phyloP scores from a whole-genome alignment of 2,113 vertebrate genomes.

The Saccopteryx bilineata region DNA sequence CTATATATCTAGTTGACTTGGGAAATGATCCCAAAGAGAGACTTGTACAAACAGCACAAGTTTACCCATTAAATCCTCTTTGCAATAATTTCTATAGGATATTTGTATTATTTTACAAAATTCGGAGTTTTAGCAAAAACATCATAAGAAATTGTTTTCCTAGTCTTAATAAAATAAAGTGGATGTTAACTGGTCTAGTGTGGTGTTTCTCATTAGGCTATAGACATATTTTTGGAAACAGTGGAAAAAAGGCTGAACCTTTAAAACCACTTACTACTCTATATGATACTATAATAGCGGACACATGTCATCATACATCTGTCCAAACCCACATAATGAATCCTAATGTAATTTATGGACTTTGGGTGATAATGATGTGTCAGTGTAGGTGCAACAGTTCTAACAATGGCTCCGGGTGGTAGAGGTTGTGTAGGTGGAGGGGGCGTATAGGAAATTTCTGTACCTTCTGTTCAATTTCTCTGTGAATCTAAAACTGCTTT shows the following conservation, averaged over 20 bases:
- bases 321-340: not conserved
- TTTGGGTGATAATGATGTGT: not conserved
- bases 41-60: not conserved
- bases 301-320: not conserved
- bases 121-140: slow-evolving; percentile 60
- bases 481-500: slow-evolving; percentile 41
- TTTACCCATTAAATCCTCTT: slow-evolving; percentile 26
- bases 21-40: slow-evolving; percentile 50
- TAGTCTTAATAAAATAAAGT: slow-evolving; percentile 40
- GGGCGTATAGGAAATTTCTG: not conserved
- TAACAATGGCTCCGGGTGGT: not conserved
- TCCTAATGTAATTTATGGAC: not conserved
- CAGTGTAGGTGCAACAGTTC: not conserved
- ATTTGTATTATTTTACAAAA: slow-evolving; percentile 59
- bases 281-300: not conserved
- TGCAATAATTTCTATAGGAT: not conserved
- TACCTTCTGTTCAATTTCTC: slow-evolving; percentile 40
- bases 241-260: slow-evolving; percentile 16
- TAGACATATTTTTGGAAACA: not conserved
- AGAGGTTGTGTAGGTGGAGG: not conserved
- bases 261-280: not conserved
- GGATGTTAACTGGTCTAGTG: not conserved
- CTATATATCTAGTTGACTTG: slow-evolving; percentile 40
- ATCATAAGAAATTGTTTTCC: slow-evolving; percentile 43
- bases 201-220: slow-evolving; percentile 27